Evolutionary conservation across 2,888 invertebrate genomes (phyloP).

Genomic region (Panzeria rudis): DNA sequence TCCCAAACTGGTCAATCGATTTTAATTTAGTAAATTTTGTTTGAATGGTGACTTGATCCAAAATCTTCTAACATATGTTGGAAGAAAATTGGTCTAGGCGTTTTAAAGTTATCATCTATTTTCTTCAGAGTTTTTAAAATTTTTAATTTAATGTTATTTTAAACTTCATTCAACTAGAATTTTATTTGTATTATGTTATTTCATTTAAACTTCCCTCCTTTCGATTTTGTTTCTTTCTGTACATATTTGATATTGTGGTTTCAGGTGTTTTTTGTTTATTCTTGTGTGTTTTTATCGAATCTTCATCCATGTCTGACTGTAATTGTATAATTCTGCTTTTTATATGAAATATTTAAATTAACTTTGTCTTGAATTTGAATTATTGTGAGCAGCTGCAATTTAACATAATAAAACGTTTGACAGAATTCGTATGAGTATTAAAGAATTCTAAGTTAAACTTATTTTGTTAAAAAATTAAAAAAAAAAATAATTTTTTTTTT

Average conservation of each 20-base stretch:
- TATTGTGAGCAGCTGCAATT: constrained; percentile 49
- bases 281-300: not conserved
- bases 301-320: constrained; percentile 14
- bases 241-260: constrained; percentile 40
- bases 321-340: constrained; percentile 12
- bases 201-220: constrained; percentile 4
- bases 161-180: too few species aligned
- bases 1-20: too few species aligned
- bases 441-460: not conserved
- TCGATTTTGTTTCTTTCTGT: not conserved
- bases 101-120: too few species aligned
- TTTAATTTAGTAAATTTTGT: too few species aligned
- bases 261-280: constrained; percentile 40
- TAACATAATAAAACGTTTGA: constrained; percentile 14
- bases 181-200: not conserved
- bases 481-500: not conserved
- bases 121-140: too few species aligned
- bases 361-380: constrained; percentile 36
- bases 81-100: too few species aligned
- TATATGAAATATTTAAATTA: constrained; percentile 43
- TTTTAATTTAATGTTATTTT: too few species aligned
- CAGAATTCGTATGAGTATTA: not conserved
- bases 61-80: too few species aligned
- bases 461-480: not conserved
- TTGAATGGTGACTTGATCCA: too few species aligned